Evolutionary conservation across 2,797 vertebrate species (phyloP), one percentile per base, ranked within the genome.

Genomic region (Clarias platycephalus): DNA sequence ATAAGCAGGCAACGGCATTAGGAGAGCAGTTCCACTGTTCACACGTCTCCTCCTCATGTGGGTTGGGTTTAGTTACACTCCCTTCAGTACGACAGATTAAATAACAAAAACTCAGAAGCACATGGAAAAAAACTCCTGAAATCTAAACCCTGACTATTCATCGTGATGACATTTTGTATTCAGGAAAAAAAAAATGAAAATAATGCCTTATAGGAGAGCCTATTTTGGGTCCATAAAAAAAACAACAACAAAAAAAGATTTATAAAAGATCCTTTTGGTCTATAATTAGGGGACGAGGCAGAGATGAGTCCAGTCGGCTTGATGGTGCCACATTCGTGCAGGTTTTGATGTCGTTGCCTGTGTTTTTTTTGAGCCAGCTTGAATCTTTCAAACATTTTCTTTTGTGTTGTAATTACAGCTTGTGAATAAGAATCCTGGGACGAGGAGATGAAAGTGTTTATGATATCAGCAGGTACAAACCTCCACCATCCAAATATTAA

Each of bases 51-150:
- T 77, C 63, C 49, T 31, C 8, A 24, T 15, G 22, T 28, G 80
- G 88, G 86, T 34, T 84, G 86, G 83, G 84, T 71, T 86, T 80
- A 88, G 87, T 92, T 93, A 92, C 89, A 60, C 85, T 87, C 82
- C 62, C 74, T 84, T 84, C n/a, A 70, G 26, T n/a, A 57, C 53
- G 26, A 55, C 63, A 75, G 68, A 77, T 40, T 57, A 24, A 62
- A 26, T 53, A 64, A 44, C 55, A 44, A 81, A 53, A 55, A 57
- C 40, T 40, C 34, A 63, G 9, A 44, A 28, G 28, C 63, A 62
- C 64, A 67, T 2, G 9, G 37, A 13, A n/a, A 16, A 72, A 24
- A 20, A 63, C 16, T 37, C 20, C 9, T 77, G 75, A n/a, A 77
- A 77, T 60, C 22, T 60, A 77, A 77, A 37, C 31, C 31, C 0